These are phyloP conservation scores for Panagrolaimus sp. DNA, from an alignment of 1,140 invertebrate genomes.

Conservation along the genomic window DNA sequence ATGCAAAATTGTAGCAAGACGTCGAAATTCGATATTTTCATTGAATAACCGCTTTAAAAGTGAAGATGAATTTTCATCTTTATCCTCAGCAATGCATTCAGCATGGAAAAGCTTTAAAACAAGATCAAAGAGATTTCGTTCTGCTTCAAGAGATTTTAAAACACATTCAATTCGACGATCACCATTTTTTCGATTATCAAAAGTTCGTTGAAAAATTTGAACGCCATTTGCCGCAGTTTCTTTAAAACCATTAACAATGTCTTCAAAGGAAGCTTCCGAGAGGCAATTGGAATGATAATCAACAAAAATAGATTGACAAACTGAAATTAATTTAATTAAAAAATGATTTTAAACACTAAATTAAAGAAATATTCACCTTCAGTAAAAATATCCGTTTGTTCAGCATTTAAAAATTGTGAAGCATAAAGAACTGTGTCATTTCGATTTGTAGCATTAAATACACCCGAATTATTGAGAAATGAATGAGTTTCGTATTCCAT, in stretches of 20 bases:
- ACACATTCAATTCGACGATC: not conserved
- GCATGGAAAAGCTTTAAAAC: conserved; percentile 30
- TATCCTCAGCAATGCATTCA: conserved; percentile 18
- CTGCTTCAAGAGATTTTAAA: conserved; percentile 1
- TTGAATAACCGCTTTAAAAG: conserved; percentile 32
- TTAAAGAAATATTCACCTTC: not conserved
- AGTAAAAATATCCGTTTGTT: not conserved
- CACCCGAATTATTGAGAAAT: too few species aligned
- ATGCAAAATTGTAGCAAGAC: conserved; percentile 33
- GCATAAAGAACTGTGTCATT: too few species aligned
- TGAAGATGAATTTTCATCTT: conserved; percentile 21
- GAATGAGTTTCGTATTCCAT: too few species aligned
- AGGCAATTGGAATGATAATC: not conserved
- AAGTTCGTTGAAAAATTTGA: conserved; percentile 2
- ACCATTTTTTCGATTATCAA: not conserved
- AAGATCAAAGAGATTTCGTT: conserved; percentile 29
- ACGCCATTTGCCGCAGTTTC: not conserved
- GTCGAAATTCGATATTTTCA: conserved; percentile 29
- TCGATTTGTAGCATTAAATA: too few species aligned
- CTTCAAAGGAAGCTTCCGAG: not conserved
- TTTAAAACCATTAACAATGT: not conserved
- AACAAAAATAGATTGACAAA: not conserved
- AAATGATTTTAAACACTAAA: not conserved
- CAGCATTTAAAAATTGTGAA: too few species aligned
- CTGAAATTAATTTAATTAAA: not conserved